Evolutionary conservation across 2,797 vertebrate genomes (phyloP).

Genomic region (Remorina albescens): DNA sequence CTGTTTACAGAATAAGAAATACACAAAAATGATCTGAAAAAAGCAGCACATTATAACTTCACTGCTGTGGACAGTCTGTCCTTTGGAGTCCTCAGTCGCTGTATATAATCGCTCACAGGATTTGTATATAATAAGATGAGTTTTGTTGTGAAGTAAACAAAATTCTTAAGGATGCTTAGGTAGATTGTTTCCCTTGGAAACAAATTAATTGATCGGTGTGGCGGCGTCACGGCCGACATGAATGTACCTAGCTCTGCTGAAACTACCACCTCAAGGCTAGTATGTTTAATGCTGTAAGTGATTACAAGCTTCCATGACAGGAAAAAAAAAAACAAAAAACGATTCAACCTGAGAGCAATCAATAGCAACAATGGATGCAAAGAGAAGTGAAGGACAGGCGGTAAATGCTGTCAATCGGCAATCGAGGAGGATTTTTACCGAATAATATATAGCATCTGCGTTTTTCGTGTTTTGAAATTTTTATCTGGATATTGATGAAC

Average conservation of each 20-base stretch:
- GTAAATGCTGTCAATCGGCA: conserved; percentile 53
- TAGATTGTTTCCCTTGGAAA: conserved; percentile 9
- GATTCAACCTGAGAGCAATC: conserved; percentile 72
- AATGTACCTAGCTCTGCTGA: conserved; percentile 14
- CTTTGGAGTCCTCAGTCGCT: background rate
- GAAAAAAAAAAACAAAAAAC: conserved; percentile 66
- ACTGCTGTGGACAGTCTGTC: background rate
- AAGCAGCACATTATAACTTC: background rate
- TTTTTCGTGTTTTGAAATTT: conserved; percentile 46
- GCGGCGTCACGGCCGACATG: conserved; percentile 4
- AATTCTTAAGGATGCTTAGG: conserved; percentile 16
- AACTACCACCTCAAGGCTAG: conserved; percentile 46
- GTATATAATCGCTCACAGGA: background rate
- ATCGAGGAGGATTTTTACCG: conserved; percentile 51
- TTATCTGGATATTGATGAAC: conserved; percentile 56
- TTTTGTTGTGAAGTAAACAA: conserved; percentile 12
- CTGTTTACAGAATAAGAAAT: background rate
- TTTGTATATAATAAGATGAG: background rate
- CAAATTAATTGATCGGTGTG: conserved; percentile 35
- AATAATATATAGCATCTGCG: conserved; percentile 47
- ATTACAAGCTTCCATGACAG: conserved; percentile 52
- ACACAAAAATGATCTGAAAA: no score
- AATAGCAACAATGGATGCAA: conserved; percentile 71
- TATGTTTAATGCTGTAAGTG: conserved; percentile 46
- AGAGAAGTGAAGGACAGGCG: conserved; percentile 55